Conservation (phyloP, 2,888 invertebrate species). For the Poecilobothrus nobilitatus region DNA sequence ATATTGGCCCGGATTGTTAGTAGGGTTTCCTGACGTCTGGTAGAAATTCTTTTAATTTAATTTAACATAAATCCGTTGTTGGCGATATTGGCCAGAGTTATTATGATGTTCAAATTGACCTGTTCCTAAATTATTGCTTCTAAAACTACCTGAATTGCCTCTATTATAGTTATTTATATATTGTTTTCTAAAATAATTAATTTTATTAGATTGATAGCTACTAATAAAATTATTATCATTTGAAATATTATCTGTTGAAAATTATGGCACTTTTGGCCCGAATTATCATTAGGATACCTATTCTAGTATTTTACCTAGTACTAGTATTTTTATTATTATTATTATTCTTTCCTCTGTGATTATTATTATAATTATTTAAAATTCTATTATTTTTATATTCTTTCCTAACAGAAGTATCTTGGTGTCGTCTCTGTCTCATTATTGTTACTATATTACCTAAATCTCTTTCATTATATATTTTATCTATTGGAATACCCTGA, state of each 20-base stretch:
- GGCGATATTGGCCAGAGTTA: slow-evolving; percentile 1
- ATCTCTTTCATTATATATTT: slow-evolving; percentile 15
- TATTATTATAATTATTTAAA: too few species aligned
- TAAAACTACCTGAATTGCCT: too few species aligned
- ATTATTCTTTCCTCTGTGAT: neutral
- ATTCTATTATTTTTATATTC: slow-evolving; percentile 8
- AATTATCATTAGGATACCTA: neutral
- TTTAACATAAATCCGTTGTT: neutral
- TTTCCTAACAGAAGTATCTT: slow-evolving; percentile 8
- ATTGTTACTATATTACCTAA: slow-evolving; percentile 13
- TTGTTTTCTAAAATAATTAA: too few species aligned
- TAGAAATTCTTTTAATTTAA: neutral
- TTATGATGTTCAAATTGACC: neutral
- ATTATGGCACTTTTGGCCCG: neutral
- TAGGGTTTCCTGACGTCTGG: neutral
- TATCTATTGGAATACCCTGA: slow-evolving; percentile 16
- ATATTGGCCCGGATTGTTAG: too few species aligned
- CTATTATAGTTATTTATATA: too few species aligned
- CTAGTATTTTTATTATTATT: neutral
- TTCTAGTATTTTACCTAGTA: too few species aligned
- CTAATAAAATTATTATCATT: neutral
- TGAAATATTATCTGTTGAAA: neutral
- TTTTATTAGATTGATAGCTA: neutral
- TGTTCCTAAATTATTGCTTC: too few species aligned
- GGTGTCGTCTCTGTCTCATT: slow-evolving; percentile 13